Conservation (phyloP, 2,113 vertebrate genomes). For the Gobio gobio region DNA sequence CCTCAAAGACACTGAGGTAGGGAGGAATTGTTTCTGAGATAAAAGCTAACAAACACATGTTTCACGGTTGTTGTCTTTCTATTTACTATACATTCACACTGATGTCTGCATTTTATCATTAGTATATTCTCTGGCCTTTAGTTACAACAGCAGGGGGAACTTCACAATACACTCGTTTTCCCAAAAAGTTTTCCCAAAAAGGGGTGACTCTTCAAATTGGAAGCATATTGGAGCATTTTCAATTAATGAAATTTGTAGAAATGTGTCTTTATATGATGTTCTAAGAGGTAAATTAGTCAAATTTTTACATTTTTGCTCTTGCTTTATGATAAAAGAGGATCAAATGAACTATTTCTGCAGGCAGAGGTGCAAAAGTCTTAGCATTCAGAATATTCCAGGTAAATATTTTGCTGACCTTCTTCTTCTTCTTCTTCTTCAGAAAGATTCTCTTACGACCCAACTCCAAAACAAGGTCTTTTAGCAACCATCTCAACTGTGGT, state of each 20-base stretch:
- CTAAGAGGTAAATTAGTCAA: too few relatives aligned
- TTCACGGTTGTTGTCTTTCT: conserved; percentile 59
- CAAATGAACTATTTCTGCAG: conserved; percentile 29
- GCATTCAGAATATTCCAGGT: conserved; percentile 31
- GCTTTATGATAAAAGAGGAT: neutral
- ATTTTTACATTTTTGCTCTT: neutral
- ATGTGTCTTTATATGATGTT: neutral
- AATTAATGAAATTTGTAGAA: neutral
- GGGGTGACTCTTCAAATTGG: neutral
- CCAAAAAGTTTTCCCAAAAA: neutral
- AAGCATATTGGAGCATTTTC: conserved; percentile 37
- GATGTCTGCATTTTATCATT: conserved; percentile 58
- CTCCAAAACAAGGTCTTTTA: conserved; percentile 6
- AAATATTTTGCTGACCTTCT: conserved; percentile 24
- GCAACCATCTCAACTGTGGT: neutral
- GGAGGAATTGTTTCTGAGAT: conserved; percentile 70
- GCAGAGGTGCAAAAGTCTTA: neutral
- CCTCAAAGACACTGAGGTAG: conserved; percentile 74
- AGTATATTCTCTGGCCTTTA: conserved; percentile 53
- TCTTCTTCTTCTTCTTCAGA: neutral
- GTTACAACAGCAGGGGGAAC: conserved; percentile 37
- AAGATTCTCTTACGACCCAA: conserved; percentile 28
- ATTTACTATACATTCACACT: conserved; percentile 46
- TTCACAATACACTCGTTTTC: conserved; percentile 14
- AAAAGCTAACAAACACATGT: conserved; percentile 71